phyloP scores from a whole-genome alignment of 1,140 invertebrate species.

The Halesus radiatus region DNA sequence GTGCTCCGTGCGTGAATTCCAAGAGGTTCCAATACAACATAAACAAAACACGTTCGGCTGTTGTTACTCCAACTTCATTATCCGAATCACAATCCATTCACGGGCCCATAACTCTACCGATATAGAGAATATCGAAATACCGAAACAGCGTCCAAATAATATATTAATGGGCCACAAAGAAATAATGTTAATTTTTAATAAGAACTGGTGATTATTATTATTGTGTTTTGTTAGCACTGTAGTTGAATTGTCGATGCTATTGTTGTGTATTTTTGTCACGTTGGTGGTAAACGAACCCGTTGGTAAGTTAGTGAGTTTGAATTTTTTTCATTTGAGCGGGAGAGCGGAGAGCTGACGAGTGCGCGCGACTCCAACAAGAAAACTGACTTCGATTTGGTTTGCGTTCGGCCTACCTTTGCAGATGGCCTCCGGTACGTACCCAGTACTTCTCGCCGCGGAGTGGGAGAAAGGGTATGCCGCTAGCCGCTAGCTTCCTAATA shows the following conservation, averaged over 20 bases:
- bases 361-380: slow-evolving; percentile 20
- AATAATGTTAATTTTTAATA: background rate
- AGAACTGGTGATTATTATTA: no score
- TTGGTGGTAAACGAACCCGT: background rate
- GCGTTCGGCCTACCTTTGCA: slow-evolving; percentile 1
- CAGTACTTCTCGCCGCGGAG: background rate
- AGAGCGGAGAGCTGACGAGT: background rate
- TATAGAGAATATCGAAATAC: background rate
- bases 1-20: background rate
- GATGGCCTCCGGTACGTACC: background rate
- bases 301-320: no score
- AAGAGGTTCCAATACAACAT: background rate
- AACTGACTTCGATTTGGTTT: slow-evolving; percentile 2
- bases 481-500: no score
- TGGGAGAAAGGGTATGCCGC: background rate
- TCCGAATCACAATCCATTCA: slow-evolving; percentile 6
- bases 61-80: background rate
- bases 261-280: background rate
- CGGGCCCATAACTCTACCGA: background rate
- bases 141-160: background rate
- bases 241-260: background rate
- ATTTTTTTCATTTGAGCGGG: slow-evolving; percentile 1
- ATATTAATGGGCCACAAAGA: background rate
- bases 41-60: slow-evolving; percentile 4
- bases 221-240: no score